Percentiles rank a stretch among this genome's conserved stretches.
Conservation (phyloP, 2,888 invertebrate genomes). For the Pristionchus exspectatus region DNA sequence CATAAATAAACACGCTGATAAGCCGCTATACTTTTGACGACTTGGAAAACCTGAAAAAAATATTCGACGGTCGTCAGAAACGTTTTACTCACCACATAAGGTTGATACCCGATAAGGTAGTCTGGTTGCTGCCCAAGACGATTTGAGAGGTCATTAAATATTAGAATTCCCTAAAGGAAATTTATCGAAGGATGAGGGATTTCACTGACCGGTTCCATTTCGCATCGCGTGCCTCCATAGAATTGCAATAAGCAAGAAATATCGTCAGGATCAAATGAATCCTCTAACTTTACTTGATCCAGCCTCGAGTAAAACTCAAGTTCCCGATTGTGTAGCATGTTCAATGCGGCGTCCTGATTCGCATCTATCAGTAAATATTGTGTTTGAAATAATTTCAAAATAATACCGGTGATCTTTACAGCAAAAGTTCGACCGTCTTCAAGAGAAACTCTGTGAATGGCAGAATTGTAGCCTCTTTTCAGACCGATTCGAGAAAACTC, state of each 20-base stretch:
- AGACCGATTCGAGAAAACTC: neutral
- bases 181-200: no score
- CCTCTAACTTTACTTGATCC: neutral
- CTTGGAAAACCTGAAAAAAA: neutral
- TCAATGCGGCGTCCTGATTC: neutral
- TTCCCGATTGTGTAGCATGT: neutral
- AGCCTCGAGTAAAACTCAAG: neutral
- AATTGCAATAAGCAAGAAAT: neutral
- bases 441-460: neutral
- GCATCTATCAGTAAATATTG: neutral
- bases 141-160: neutral
- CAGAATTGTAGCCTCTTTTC: neutral
- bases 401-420: neutral
- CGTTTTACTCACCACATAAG: neutral
- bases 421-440: neutral
- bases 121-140: neutral
- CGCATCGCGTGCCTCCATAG: neutral
- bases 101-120: neutral
- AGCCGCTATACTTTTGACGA: neutral
- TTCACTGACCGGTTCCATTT: neutral
- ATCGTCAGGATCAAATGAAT: neutral
- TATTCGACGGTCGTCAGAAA: neutral
- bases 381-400: neutral
- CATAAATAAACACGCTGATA: neutral
- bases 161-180: neutral